These are phyloP conservation scores for Alosa alosa DNA, from an alignment of 2,113 vertebrate species.

Conservation along the genomic window DNA sequence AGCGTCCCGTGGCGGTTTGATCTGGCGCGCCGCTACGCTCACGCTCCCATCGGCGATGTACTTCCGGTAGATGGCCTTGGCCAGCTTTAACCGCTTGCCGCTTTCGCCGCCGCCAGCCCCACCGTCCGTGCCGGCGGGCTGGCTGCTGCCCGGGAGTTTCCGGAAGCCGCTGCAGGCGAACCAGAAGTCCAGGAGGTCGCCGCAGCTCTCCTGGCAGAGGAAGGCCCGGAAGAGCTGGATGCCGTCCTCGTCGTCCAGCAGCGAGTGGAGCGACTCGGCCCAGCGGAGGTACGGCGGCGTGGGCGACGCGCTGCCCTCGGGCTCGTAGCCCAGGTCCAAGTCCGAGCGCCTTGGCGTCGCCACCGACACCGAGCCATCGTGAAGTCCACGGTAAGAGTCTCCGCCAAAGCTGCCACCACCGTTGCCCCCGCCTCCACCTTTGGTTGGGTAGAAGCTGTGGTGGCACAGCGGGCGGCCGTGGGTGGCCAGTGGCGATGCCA, in stretches of 20 bases:
- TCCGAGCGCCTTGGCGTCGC: slow-evolving; percentile 86
- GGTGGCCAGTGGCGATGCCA: slow-evolving; percentile 59
- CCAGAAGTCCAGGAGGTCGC: slow-evolving; percentile 95
- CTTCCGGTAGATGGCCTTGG: slow-evolving; percentile 94
- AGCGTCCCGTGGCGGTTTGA: slow-evolving; percentile 92
- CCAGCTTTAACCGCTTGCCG: slow-evolving; percentile 88
- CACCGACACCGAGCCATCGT: slow-evolving; percentile 71
- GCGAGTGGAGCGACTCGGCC: slow-evolving; percentile 90
- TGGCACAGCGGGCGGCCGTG: slow-evolving; percentile 69
- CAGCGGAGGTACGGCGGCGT: slow-evolving; percentile 91
- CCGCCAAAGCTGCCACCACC: too few species aligned
- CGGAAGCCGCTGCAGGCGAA: slow-evolving; percentile 95
- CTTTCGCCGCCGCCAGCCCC: slow-evolving; percentile 52
- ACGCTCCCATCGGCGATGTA: slow-evolving; percentile 86
- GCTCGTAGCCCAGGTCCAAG: slow-evolving; percentile 92
- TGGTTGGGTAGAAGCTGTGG: slow-evolving; percentile 74
- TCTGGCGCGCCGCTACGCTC: slow-evolving; percentile 83
- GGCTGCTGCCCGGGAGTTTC: slow-evolving; percentile 74
- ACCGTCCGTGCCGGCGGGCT: neutral
- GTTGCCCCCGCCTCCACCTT: slow-evolving; percentile 42
- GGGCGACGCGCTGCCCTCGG: slow-evolving; percentile 89
- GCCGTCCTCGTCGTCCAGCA: slow-evolving; percentile 94
- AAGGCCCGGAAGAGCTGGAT: slow-evolving; percentile 91
- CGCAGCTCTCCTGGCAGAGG: slow-evolving; percentile 86
- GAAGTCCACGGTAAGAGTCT: slow-evolving; percentile 52